Evolutionary conservation across 2,113 vertebrate species (phyloP), one percentile per base, ranked within the genome.

Genomic region (Atractosteus spatula): DNA sequence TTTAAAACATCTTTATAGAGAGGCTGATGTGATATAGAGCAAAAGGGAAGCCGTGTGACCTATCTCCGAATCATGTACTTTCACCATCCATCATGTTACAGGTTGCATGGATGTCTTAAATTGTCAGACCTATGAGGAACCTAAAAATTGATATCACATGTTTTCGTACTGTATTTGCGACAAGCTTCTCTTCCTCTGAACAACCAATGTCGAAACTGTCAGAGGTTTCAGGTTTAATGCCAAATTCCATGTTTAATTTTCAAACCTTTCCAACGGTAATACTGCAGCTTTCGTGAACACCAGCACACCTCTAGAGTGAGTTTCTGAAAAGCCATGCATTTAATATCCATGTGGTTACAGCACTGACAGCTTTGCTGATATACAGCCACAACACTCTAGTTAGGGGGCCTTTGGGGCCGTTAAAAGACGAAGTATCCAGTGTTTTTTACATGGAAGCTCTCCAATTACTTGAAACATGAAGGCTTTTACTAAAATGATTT

Each of bases 111-210:
- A 85, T 79, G 84, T 89, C 2, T 41, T 84, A 86, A 86, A 88
- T 78, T 88, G 81, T 88, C 86, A 83, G 76, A 81, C 88, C 45
- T 79, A 68, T 77, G 77, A 65, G 75, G 83, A 82, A 83, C 79
- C 68, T 82, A 29, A 82, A 81, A 89, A 90, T 89, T 87, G 87
- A 76, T 87, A 88, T 91, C 89, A 90, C 76, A 88, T 91, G 88
- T 87, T 66, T 66, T 12, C 44, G 65, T 45, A 67, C 4, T 13
- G 55, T 29, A 29, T 17, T 68, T 41, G 55, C 65, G 62, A 69
- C 55, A 69, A 68, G 51, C 66, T 69, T 56, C 6, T 66, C 45
- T 62, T 64, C 65, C 61, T 70, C 59, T 65, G 41, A 73, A 54
- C 66, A 62, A 57, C 55, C 42, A 29, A 61, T 68, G n/a, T 54